Evolutionary conservation across 2,113 vertebrate species (phyloP).

Genomic region (Oryzias javanicus): DNA sequence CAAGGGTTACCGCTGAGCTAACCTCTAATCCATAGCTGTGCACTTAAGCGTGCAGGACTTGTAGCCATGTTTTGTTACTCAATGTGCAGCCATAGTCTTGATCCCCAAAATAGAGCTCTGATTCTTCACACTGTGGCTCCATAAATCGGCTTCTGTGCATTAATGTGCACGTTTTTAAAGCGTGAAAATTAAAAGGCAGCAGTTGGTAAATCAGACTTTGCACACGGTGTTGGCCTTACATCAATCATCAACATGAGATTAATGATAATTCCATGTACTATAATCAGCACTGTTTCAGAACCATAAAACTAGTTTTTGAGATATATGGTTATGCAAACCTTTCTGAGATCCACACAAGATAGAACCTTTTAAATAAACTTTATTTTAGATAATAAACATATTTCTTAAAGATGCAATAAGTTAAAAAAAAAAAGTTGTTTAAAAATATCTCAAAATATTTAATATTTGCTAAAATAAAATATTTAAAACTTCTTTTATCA

Average conservation of each 20-base stretch:
- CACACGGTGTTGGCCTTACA: conserved; percentile 61
- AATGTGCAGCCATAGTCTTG: conserved; percentile 27
- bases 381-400: conserved; percentile 33
- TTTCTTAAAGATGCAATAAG: conserved; percentile 9
- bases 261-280: conserved; percentile 3
- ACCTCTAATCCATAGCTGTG: conserved; percentile 67
- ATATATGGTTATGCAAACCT: conserved; percentile 60
- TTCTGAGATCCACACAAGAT: conserved; percentile 43
- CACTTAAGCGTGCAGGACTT: conserved; percentile 53
- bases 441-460: neutral
- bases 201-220: conserved; percentile 59
- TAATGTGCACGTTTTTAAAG: conserved; percentile 1
- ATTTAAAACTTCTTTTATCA: neutral
- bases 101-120: conserved; percentile 28
- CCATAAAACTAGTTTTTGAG: conserved; percentile 5
- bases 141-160: neutral
- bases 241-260: conserved; percentile 52
- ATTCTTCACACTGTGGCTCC: conserved; percentile 10
- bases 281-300: too few species aligned
- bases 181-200: conserved; percentile 13
- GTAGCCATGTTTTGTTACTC: conserved; percentile 39
- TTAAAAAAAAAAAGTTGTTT: neutral
- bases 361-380: conserved; percentile 43
- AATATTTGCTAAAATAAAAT: neutral
- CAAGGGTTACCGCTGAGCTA: conserved; percentile 55